These are phyloP conservation scores for Asarcornis scutulata DNA, from an alignment of 2,113 vertebrate genomes.

Conservation along the genomic window DNA sequence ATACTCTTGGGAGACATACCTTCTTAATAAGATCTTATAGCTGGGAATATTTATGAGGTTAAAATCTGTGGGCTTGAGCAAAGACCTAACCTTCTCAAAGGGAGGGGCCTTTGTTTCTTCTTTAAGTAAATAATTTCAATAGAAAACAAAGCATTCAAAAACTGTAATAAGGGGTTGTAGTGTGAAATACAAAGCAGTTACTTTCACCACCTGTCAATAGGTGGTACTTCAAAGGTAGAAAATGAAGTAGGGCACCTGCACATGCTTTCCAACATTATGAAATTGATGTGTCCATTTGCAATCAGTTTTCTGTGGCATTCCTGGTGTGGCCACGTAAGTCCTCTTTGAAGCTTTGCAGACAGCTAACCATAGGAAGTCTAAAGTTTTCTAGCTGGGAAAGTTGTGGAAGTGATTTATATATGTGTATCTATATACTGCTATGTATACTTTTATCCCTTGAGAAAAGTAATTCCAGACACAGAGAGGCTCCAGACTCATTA, in stretches of 20 bases:
- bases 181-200: background rate
- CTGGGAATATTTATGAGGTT: slow-evolving; percentile 94
- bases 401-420: background rate
- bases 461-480: background rate
- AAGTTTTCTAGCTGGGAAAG: background rate
- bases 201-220: slow-evolving; percentile 33
- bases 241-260: background rate
- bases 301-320: background rate
- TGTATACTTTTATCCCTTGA: background rate
- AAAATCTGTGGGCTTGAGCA: slow-evolving; percentile 82
- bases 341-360: background rate
- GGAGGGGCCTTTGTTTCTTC: slow-evolving; percentile 69
- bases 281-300: background rate
- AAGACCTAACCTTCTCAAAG: slow-evolving; percentile 76
- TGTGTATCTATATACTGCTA: fast-evolving
- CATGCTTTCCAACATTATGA: background rate
- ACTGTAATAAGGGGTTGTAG: background rate
- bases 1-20: slow-evolving; percentile 93
- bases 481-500: background rate
- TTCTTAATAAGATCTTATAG: slow-evolving; percentile 97
- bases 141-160: slow-evolving; percentile 57
- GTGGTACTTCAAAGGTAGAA: slow-evolving; percentile 4
- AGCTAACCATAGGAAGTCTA: background rate
- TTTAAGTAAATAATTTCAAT: slow-evolving; percentile 63
- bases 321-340: background rate